Conservation (phyloP, 2,888 invertebrate genomes). For the Furcula furcula region DNA sequence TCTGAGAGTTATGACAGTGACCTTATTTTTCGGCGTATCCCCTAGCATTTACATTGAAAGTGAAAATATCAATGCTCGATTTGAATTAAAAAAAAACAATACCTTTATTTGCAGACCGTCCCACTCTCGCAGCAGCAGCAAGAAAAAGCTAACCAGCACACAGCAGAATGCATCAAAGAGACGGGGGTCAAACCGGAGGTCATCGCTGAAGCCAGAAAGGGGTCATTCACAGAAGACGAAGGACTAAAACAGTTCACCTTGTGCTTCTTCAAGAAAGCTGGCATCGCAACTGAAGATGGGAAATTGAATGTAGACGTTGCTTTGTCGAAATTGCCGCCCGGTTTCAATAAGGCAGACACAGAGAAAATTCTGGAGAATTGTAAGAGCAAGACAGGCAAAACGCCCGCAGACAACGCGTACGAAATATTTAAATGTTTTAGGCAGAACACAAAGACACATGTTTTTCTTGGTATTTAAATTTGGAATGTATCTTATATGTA, state of each 20-base stretch:
- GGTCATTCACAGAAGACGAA: slow-evolving; percentile 61
- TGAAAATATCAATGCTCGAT: too few species aligned
- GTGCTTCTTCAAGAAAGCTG: slow-evolving; percentile 72
- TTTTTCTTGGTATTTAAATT: slow-evolving; percentile 23
- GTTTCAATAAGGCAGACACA: slow-evolving; percentile 55
- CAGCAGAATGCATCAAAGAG: slow-evolving; percentile 56
- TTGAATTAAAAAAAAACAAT: too few species aligned
- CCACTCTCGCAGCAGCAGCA: slow-evolving; percentile 49
- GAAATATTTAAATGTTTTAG: slow-evolving; percentile 72
- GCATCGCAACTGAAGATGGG: slow-evolving; percentile 51
- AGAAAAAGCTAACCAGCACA: slow-evolving; percentile 46
- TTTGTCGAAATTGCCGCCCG: slow-evolving; percentile 58
- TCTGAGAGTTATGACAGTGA: too few species aligned
- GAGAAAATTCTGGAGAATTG: slow-evolving; percentile 62
- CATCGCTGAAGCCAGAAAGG: slow-evolving; percentile 60
- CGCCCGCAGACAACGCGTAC: slow-evolving; percentile 60
- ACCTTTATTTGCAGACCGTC: slow-evolving; percentile 53
- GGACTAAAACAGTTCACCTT: slow-evolving; percentile 64
- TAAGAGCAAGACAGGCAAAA: slow-evolving; percentile 57
- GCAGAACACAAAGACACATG: slow-evolving; percentile 54
- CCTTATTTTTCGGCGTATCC: too few species aligned
- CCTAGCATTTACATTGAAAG: too few species aligned
- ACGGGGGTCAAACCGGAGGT: slow-evolving; percentile 55
- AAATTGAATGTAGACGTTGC: slow-evolving; percentile 67
- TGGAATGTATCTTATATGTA: not conserved